phyloP scores from a whole-genome alignment of 2,113 vertebrate species.

The Leucoraja erinaceus region DNA sequence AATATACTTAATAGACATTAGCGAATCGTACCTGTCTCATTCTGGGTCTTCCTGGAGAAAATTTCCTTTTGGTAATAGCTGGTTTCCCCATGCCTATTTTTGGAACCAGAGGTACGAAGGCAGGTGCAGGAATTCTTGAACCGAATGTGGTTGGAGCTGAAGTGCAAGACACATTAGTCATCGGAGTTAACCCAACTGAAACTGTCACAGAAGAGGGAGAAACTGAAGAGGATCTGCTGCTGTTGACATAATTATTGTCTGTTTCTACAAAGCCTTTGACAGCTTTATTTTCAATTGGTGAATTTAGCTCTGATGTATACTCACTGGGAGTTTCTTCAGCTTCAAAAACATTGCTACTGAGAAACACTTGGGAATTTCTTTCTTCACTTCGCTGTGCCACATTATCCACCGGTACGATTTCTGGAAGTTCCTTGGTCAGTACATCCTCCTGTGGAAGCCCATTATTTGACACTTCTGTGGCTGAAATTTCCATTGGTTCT shows the following conservation, averaged over 20 bases:
- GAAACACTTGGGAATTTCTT: background rate
- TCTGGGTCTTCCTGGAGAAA: constrained; percentile 84
- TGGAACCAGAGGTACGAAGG: constrained; percentile 75
- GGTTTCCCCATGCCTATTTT: constrained; percentile 99
- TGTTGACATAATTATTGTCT: constrained; percentile 51
- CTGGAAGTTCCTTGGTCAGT: background rate
- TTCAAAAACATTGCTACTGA: constrained; percentile 41
- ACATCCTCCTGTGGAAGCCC: constrained; percentile 11
- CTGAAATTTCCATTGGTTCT: constrained; percentile 50
- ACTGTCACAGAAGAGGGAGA: constrained; percentile 60
- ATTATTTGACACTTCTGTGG: constrained; percentile 45
- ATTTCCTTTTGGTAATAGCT: constrained; percentile 93
- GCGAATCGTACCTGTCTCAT: constrained; percentile 75
- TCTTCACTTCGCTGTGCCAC: background rate
- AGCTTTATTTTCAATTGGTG: constrained; percentile 54
- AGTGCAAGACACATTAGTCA: constrained; percentile 55
- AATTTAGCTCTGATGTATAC: constrained; percentile 54
- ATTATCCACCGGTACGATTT: background rate
- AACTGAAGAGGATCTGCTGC: constrained; percentile 54
- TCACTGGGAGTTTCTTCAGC: constrained; percentile 60
- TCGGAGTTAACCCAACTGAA: constrained; percentile 64
- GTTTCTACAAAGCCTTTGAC: constrained; percentile 52
- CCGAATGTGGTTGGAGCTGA: constrained; percentile 52
- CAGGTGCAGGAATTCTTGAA: constrained; percentile 56
- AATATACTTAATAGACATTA: background rate